These are phyloP conservation scores for Suillia variegata DNA, from an alignment of 2,888 invertebrate genomes.

Conservation along the genomic window DNA sequence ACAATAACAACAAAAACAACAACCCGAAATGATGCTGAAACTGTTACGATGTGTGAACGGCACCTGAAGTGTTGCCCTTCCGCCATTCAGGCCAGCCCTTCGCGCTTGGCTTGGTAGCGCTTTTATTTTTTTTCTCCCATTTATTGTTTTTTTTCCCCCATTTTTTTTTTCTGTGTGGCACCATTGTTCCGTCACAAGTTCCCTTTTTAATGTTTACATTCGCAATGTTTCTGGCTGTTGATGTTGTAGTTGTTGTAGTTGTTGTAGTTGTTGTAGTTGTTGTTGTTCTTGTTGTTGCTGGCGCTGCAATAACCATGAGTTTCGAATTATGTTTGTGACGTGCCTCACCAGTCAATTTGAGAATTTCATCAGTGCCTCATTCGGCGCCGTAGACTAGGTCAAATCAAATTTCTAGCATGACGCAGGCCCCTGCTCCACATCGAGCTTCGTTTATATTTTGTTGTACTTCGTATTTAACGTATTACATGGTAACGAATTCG, in stretches of 20 bases:
- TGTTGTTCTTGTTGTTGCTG: neutral
- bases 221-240: too few species aligned
- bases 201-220: too few species aligned
- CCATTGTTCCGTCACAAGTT: too few species aligned
- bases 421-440: too few species aligned
- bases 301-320: slow-evolving; percentile 7
- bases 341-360: slow-evolving; percentile 24
- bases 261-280: too few species aligned
- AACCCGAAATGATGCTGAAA: neutral
- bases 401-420: neutral
- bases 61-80: slow-evolving; percentile 3
- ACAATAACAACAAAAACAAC: neutral
- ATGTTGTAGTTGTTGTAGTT: too few species aligned
- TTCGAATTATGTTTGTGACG: slow-evolving; percentile 17
- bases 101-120: neutral
- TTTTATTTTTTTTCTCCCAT: neutral
- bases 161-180: too few species aligned
- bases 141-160: neutral
- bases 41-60: neutral
- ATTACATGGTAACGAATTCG: too few species aligned
- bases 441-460: too few species aligned
- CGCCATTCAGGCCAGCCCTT: neutral
- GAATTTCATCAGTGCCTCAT: slow-evolving; percentile 13
- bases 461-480: too few species aligned
- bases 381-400: slow-evolving; percentile 17